phyloP scores from a whole-genome alignment of 2,797 vertebrate genomes.

The Spinus olivaceus region DNA sequence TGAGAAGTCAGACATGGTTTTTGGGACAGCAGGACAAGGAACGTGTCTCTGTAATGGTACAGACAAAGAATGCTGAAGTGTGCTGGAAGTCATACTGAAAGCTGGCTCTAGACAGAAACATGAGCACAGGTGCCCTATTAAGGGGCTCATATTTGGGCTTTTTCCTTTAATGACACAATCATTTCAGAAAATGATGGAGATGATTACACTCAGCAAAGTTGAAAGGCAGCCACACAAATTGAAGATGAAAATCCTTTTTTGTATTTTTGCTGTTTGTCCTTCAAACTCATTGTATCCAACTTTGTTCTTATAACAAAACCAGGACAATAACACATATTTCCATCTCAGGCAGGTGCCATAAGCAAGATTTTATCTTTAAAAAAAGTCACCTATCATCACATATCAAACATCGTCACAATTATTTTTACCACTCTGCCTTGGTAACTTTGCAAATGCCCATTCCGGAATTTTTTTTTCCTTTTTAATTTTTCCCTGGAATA shows the following conservation, averaged over 20 bases:
- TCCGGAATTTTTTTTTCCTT: neutral
- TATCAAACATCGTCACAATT: rapidly evolving
- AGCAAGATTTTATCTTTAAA: neutral
- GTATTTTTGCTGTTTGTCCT: neutral
- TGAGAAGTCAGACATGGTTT: neutral
- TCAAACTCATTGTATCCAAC: neutral
- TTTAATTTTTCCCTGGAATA: neutral
- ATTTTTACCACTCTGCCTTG: neutral
- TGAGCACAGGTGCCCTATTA: neutral
- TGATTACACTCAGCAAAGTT: neutral
- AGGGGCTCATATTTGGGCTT: neutral
- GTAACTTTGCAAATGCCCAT: neutral
- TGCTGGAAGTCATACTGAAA: neutral
- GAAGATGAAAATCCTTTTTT: neutral
- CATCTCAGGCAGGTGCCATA: neutral
- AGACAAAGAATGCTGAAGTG: neutral
- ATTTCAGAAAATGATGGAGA: neutral
- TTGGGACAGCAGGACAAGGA: neutral
- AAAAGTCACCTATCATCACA: neutral
- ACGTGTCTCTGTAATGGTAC: neutral
- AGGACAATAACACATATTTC: neutral
- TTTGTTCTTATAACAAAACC: neutral
- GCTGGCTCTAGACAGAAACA: neutral
- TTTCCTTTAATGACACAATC: neutral
- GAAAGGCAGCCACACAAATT: neutral